These are phyloP conservation scores for Clarias magur DNA, from an alignment of 2,113 vertebrate species.

Conservation along the genomic window DNA sequence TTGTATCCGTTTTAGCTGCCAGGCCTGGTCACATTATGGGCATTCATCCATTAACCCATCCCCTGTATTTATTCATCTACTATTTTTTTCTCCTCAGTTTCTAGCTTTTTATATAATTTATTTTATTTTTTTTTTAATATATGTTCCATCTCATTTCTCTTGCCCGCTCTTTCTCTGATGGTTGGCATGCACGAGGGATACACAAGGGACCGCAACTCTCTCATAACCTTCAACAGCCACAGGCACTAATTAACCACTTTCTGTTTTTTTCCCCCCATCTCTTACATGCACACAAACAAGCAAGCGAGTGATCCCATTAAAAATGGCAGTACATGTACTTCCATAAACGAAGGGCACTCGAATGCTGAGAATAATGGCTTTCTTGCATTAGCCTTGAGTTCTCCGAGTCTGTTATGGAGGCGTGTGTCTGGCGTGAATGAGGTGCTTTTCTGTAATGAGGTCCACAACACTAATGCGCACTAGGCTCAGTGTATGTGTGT, in stretches of 20 bases:
- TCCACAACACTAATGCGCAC: not conserved
- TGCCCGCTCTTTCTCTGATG: not conserved
- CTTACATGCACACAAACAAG: not conserved
- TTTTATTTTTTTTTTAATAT: too few species aligned
- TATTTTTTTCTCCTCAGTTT: not conserved
- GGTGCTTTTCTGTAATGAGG: slow-evolving; percentile 18
- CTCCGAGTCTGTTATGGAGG: not conserved
- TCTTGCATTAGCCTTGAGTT: slow-evolving; percentile 30
- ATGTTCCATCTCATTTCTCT: not conserved
- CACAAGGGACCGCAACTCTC: slow-evolving; percentile 9
- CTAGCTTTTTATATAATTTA: too few species aligned
- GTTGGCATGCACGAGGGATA: not conserved
- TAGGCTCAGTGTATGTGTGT: not conserved
- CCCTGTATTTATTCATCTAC: not conserved
- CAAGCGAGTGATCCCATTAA: not conserved
- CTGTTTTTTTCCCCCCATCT: not conserved
- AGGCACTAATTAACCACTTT: slow-evolving; percentile 15
- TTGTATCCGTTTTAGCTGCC: not conserved
- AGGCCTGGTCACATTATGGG: not conserved
- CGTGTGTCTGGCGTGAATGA: not conserved
- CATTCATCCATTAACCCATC: slow-evolving; percentile 7
- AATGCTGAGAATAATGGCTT: slow-evolving; percentile 13
- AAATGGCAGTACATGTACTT: not conserved
- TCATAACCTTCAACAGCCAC: slow-evolving; percentile 6
- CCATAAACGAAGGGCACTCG: not conserved